Evolutionary conservation across 2,113 vertebrate genomes (phyloP), one percentile per base, ranked within the genome.

Genomic region (Raja brachyura): DNA sequence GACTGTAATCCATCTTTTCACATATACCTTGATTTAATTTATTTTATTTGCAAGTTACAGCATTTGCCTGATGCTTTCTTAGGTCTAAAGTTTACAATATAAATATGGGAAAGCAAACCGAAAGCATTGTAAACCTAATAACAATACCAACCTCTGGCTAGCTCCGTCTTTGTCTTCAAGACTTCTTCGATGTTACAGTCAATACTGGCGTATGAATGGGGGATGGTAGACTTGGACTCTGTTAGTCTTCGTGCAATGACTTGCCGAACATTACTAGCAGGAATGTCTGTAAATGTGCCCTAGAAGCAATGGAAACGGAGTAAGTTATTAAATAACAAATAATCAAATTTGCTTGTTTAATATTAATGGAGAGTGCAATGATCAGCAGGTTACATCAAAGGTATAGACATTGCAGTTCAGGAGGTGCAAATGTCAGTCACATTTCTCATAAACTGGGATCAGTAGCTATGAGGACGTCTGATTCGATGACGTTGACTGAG

Each of bases 181-280:
- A 99, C 95, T 3, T 97, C 97, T 88, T 96, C 97, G 94, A 99
- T 95, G 94, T 98, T 97, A 95, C 98, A 99, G 96, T 98, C 97
- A 11, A 98, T 95, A 48, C 97, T 96, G 93, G 97, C 98, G 77
- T 99, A 99, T 0, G 98, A 96, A 59, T 99, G 99, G 94, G 98
- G 98, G 94, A 99, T 96, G 83, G 97, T 99, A 93, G 96, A 97
- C 96, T 99, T 99, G 54, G 99, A 99, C 93, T 98, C 97, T 3
- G 97, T 98, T 94, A 99, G 95, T 93, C 98, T 97, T 95, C 98
- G 98, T 94, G 98, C 99, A 93, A 99, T 99, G 93, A 99, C 97
- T 94, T 97, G 98, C 93, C 98, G 97, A 70, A 98, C 95, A 61
- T 97, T 98, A 94, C 98, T 97, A 63, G 98, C 97, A 83, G 98